Conservation (phyloP, 2,797 vertebrate genomes). For the Hoplostethus mediterraneus region DNA sequence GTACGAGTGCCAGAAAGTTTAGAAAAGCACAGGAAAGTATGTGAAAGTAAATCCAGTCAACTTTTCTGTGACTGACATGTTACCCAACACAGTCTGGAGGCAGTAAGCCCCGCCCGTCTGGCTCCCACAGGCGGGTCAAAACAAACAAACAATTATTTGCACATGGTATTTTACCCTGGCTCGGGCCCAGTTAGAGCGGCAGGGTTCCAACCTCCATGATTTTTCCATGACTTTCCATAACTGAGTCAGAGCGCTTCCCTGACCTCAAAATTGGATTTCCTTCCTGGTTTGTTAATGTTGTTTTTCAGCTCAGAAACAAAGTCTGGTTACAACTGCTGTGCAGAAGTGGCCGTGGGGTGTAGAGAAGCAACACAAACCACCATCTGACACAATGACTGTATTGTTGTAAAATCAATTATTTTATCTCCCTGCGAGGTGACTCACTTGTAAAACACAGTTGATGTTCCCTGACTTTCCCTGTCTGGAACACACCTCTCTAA, state of each 20-base stretch:
- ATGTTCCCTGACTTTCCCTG: background rate
- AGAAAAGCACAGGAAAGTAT: background rate
- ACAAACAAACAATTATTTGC: background rate
- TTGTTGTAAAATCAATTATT: background rate
- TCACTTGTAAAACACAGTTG: no score
- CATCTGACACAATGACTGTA: no score
- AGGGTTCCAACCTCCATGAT: constrained; percentile 2
- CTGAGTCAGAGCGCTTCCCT: constrained; percentile 31
- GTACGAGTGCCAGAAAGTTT: background rate
- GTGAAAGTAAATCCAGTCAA: background rate
- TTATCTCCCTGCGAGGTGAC: background rate
- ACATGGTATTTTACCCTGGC: background rate
- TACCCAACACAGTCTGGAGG: background rate
- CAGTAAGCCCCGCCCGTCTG: background rate
- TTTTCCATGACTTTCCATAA: constrained; percentile 18
- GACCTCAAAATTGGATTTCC: constrained; percentile 33
- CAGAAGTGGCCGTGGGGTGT: no score
- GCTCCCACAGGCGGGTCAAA: background rate
- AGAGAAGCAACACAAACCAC: no score
- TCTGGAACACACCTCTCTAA: no score
- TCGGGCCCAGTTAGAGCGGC: background rate
- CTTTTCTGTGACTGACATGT: background rate
- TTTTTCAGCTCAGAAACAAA: background rate
- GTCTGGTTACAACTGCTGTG: background rate
- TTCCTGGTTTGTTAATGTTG: constrained; percentile 10